Evolutionary conservation across 1,140 invertebrate species (phyloP).

Genomic region (Eumeta japonica): DNA sequence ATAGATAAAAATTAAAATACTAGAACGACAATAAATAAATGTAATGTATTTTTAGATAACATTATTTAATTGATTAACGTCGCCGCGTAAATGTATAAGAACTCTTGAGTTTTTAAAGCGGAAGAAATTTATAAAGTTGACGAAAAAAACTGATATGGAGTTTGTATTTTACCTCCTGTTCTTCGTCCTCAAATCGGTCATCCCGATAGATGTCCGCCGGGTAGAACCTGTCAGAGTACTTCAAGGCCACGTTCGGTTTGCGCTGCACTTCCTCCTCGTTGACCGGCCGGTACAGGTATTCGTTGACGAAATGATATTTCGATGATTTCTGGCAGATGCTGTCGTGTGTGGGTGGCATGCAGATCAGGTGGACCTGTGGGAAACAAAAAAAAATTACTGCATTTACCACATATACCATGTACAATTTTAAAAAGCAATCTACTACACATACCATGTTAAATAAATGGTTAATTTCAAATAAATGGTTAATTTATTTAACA

Average conservation of each 20-base stretch:
- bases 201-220: constrained; percentile 72
- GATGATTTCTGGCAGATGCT: constrained; percentile 88
- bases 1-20: too few species aligned
- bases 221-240: constrained; percentile 84
- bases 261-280: constrained; percentile 77
- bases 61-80: too few species aligned
- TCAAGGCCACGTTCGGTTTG: constrained; percentile 77
- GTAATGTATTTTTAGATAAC: too few species aligned
- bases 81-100: too few species aligned
- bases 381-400: constrained; percentile 4
- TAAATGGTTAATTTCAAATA: too few species aligned
- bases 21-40: too few species aligned
- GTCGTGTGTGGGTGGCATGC: constrained; percentile 85
- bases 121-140: too few species aligned
- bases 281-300: constrained; percentile 86
- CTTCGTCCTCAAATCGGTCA: constrained; percentile 65
- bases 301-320: constrained; percentile 90
- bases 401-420: not conserved
- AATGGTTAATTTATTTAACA: not conserved
- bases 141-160: not conserved
- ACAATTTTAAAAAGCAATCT: not conserved
- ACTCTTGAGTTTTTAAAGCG: too few species aligned
- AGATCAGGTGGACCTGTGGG: constrained; percentile 82
- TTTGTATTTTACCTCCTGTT: constrained; percentile 62
- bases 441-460: not conserved